These are phyloP conservation scores for Altica lythri DNA, from an alignment of 2,888 invertebrate genomes.

Conservation along the genomic window DNA sequence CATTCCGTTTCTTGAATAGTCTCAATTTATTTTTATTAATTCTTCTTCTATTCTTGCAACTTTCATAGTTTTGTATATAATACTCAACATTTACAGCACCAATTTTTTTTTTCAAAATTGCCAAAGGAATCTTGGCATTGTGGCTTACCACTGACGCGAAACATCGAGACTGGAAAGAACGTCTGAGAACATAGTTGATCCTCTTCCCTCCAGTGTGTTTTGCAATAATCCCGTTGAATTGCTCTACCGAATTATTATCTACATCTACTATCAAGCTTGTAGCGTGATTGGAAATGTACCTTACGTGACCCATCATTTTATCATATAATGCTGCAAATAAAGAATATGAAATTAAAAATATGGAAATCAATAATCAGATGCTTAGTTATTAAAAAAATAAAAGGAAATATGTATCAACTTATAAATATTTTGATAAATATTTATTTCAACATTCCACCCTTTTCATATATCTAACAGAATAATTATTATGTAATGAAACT, in stretches of 20 bases:
- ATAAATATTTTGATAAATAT: too few relatives aligned
- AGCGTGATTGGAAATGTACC: constrained; percentile 5
- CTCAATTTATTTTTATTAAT: constrained; percentile 8
- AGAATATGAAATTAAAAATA: neutral
- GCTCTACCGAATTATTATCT: constrained; percentile 11
- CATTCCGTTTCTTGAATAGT: too few relatives aligned
- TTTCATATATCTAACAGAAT: constrained; percentile 1
- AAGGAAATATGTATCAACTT: too few relatives aligned
- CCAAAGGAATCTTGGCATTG: constrained; percentile 7
- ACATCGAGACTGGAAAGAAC: constrained; percentile 14
- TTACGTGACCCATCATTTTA: constrained; percentile 6
- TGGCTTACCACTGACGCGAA: constrained; percentile 8
- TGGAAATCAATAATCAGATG: neutral
- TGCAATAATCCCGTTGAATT: constrained; percentile 3
- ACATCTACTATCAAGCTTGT: constrained; percentile 4
- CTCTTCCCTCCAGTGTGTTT: constrained; percentile 10
- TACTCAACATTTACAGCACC: constrained; percentile 9
- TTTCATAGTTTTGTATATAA: constrained; percentile 4
- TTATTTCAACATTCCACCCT: too few relatives aligned
- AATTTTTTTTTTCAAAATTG: constrained; percentile 1
- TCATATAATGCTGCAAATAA: constrained; percentile 13
- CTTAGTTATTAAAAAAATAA: neutral
- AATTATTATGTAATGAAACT: constrained; percentile 3
- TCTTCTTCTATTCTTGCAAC: constrained; percentile 5
- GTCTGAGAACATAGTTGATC: constrained; percentile 4